phyloP scores from a whole-genome alignment of 2,113 vertebrate species.

The Dipodomys merriami region DNA sequence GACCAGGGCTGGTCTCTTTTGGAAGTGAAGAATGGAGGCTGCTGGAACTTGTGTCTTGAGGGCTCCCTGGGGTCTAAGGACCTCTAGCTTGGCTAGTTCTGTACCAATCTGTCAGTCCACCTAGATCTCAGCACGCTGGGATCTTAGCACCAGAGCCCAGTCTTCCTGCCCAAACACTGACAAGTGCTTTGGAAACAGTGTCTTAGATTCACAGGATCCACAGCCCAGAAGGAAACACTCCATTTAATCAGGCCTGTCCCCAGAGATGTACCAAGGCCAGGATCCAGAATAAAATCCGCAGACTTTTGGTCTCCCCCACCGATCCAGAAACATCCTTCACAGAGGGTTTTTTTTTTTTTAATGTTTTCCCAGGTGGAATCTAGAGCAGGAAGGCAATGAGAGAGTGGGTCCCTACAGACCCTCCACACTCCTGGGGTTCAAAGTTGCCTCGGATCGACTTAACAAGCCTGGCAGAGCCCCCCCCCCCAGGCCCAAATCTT shows the following conservation, averaged over 20 bases:
- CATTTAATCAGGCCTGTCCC: neutral
- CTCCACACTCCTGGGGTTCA: neutral
- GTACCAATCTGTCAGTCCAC: neutral
- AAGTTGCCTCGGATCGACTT: neutral
- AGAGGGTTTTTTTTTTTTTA: neutral
- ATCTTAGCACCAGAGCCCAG: neutral
- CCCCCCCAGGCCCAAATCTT: neutral
- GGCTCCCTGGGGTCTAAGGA: neutral
- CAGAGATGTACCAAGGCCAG: neutral
- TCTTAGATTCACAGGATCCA: neutral
- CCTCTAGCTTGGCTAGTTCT: neutral
- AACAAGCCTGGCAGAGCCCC: neutral
- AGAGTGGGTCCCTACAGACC: neutral
- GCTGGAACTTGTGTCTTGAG: neutral
- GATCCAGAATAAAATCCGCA: neutral
- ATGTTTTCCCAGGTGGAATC: neutral
- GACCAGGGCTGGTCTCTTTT: neutral
- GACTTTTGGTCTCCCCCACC: neutral
- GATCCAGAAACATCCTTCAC: slow-evolving; percentile 13
- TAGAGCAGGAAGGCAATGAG: neutral
- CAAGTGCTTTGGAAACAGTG: slow-evolving; percentile 25
- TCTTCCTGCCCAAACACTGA: neutral
- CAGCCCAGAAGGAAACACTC: neutral
- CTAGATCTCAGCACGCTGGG: neutral
- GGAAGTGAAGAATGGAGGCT: neutral